These are phyloP conservation scores for Stenotaenia linearis DNA, from an alignment of 2,888 invertebrate species.

Conservation along the genomic window DNA sequence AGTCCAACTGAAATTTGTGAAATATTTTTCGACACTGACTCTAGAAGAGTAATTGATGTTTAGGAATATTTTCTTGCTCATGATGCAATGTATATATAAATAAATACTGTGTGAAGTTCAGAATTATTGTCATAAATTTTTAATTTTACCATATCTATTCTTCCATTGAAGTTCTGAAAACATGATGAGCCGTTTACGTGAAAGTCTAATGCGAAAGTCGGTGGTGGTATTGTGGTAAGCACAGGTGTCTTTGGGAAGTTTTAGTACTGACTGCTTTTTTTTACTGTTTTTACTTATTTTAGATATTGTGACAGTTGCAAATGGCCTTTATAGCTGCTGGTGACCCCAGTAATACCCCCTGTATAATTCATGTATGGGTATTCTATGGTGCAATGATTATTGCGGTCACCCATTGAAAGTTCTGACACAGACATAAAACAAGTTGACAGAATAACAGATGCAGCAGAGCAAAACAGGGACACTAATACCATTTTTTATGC, in stretches of 20 bases:
- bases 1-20: not conserved
- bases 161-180: too few species aligned
- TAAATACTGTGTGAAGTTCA: not conserved
- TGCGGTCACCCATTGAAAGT: not conserved
- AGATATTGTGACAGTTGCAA: too few species aligned
- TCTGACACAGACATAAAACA: not conserved
- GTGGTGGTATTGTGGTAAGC: too few species aligned
- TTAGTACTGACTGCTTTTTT: too few species aligned
- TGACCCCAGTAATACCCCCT: too few species aligned
- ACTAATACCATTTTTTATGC: not conserved
- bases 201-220: too few species aligned
- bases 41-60: not conserved
- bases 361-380: too few species aligned
- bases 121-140: not conserved
- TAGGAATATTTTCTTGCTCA: not conserved
- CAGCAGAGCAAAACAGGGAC: not conserved
- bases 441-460: not conserved
- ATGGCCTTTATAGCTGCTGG: too few species aligned
- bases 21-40: not conserved
- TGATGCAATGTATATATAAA: not conserved
- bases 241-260: too few species aligned
- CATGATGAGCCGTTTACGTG: too few species aligned
- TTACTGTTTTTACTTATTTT: too few species aligned
- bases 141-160: too few species aligned
- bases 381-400: not conserved